phyloP scores from a whole-genome alignment of 2,797 vertebrate genomes.

The Darevskia nairensis region DNA sequence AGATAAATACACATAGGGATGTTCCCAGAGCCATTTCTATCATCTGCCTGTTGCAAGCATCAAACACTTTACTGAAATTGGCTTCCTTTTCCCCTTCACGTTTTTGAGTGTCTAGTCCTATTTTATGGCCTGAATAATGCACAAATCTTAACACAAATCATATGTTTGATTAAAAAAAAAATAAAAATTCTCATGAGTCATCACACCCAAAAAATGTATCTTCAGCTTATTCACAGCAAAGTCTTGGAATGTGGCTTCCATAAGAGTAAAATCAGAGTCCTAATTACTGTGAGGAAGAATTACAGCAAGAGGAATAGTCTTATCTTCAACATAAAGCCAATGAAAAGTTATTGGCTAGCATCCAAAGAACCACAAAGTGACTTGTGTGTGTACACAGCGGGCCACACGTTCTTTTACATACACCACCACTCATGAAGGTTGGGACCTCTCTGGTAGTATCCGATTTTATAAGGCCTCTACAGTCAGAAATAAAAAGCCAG shows the following conservation, averaged over 20 bases:
- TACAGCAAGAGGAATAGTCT: not conserved
- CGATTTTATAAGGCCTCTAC: not conserved
- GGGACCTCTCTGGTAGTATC: not conserved
- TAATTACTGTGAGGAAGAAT: not conserved
- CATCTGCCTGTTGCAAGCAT: not conserved
- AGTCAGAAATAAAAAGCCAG: not conserved
- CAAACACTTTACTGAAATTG: not conserved
- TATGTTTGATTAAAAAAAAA: not conserved
- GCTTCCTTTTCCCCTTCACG: not conserved
- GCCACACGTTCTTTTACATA: too few species aligned
- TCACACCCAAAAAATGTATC: not conserved
- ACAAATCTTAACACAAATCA: not conserved
- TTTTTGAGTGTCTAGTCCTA: not conserved
- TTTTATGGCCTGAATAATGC: not conserved
- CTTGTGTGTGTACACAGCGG: not conserved
- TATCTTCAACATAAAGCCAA: not conserved
- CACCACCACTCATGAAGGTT: not conserved
- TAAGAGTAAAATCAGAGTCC: not conserved
- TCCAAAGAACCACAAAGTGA: not conserved
- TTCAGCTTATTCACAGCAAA: not conserved
- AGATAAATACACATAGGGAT: too few species aligned
- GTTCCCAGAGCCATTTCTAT: not conserved
- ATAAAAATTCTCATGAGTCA: not conserved
- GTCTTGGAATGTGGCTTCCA: not conserved
- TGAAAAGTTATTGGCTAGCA: not conserved